Conservation (phyloP, 2,113 vertebrate genomes). For the Prinia subflava region DNA sequence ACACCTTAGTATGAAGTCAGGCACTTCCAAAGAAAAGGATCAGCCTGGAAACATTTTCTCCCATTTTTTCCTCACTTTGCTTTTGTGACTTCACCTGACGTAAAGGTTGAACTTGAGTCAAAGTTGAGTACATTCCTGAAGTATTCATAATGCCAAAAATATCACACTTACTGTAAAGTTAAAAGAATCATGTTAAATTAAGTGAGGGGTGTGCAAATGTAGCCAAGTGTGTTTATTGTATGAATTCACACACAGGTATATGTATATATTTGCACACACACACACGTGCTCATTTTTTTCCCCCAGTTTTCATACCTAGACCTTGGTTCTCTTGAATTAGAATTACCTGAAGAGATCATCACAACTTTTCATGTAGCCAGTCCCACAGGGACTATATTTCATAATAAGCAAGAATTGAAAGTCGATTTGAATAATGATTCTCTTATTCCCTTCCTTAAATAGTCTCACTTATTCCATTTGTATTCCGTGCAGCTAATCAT, state of each 20-base stretch:
- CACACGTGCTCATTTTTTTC: background rate
- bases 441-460: background rate
- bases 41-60: background rate
- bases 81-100: background rate
- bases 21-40: background rate
- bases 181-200: background rate
- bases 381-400: background rate
- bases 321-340: background rate
- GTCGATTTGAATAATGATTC: accelerated
- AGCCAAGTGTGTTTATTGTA: background rate
- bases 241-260: background rate
- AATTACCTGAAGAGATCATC: background rate
- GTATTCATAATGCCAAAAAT: background rate
- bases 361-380: background rate
- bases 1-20: background rate
- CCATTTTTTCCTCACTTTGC: background rate
- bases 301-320: background rate
- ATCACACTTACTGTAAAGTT: background rate
- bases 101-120: background rate
- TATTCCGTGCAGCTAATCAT: background rate
- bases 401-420: background rate
- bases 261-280: background rate
- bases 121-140: background rate
- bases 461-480: background rate
- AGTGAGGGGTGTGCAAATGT: background rate